Conservation (phyloP, 2,888 invertebrate species). For the Parascotia fuliginaria region DNA sequence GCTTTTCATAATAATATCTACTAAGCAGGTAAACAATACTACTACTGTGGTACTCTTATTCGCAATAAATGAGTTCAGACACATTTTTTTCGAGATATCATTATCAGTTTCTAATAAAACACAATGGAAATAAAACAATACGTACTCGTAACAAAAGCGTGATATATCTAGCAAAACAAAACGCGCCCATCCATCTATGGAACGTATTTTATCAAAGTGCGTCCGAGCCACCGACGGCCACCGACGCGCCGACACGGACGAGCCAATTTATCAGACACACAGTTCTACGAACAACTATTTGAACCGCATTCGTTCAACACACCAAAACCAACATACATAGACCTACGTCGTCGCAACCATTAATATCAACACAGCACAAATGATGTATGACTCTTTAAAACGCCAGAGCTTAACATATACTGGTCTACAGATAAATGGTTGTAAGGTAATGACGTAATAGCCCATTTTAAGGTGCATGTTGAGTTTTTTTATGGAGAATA, state of each 20-base stretch:
- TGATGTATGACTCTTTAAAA: conserved; percentile 23
- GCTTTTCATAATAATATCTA: too few relatives aligned
- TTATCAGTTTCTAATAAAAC: too few relatives aligned
- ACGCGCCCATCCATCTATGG: conserved; percentile 30
- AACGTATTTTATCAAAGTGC: conserved; percentile 38
- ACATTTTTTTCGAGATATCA: too few relatives aligned
- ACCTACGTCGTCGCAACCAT: conserved; percentile 25
- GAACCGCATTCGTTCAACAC: conserved; percentile 51
- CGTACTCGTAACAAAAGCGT: conserved; percentile 13
- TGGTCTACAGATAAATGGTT: conserved; percentile 32
- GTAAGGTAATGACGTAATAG: conserved; percentile 42
- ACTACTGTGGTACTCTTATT: too few relatives aligned
- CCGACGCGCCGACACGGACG: too few relatives aligned
- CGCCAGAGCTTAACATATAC: conserved; percentile 20
- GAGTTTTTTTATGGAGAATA: conserved; percentile 20
- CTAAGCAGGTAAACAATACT: too few relatives aligned
- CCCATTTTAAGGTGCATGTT: conserved; percentile 32
- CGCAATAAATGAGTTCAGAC: too few relatives aligned
- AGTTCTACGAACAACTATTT: conserved; percentile 59
- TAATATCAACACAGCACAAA: conserved; percentile 27
- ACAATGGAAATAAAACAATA: background rate
- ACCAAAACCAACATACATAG: conserved; percentile 29
- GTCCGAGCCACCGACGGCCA: conserved; percentile 25
- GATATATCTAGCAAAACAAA: conserved; percentile 27
- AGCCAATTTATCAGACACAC: conserved; percentile 60